These are phyloP conservation scores for Crepidodera aurea DNA, from an alignment of 2,888 invertebrate species.

Conservation along the genomic window DNA sequence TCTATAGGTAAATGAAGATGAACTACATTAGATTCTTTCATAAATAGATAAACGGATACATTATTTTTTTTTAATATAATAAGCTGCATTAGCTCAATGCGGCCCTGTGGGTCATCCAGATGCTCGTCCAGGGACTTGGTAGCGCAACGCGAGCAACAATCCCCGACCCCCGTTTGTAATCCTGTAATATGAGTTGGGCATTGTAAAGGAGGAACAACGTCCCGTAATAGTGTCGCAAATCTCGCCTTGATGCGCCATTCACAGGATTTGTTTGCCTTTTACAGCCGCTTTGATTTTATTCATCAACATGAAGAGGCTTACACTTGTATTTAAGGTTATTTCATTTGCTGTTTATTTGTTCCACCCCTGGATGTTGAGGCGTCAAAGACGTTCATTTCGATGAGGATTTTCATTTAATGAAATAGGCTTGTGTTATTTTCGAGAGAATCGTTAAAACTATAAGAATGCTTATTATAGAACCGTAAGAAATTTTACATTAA, in stretches of 20 bases:
- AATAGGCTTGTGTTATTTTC: too few relatives aligned
- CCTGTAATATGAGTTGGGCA: slow-evolving; percentile 56
- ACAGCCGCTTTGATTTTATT: slow-evolving; percentile 35
- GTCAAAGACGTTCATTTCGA: neutral
- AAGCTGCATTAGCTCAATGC: slow-evolving; percentile 10
- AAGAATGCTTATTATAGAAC: too few relatives aligned
- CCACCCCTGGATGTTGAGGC: neutral
- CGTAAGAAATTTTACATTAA: too few relatives aligned
- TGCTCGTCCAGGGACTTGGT: slow-evolving; percentile 35
- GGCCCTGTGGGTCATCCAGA: slow-evolving; percentile 39
- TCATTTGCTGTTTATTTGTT: neutral
- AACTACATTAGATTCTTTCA: too few relatives aligned
- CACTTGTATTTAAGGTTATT: slow-evolving; percentile 16
- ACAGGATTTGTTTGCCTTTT: slow-evolving; percentile 53
- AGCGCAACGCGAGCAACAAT: slow-evolving; percentile 15
- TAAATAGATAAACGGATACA: too few relatives aligned
- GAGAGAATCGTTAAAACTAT: too few relatives aligned
- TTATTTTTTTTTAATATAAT: too few relatives aligned
- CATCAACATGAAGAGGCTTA: neutral
- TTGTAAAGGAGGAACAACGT: slow-evolving; percentile 49
- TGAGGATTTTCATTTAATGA: neutral
- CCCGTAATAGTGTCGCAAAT: slow-evolving; percentile 59
- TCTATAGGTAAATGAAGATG: too few relatives aligned
- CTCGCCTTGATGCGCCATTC: slow-evolving; percentile 49
- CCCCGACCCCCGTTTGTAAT: slow-evolving; percentile 48